Evolutionary conservation across 1,140 invertebrate species (phyloP).

Genomic region (Lycorma delicatula): DNA sequence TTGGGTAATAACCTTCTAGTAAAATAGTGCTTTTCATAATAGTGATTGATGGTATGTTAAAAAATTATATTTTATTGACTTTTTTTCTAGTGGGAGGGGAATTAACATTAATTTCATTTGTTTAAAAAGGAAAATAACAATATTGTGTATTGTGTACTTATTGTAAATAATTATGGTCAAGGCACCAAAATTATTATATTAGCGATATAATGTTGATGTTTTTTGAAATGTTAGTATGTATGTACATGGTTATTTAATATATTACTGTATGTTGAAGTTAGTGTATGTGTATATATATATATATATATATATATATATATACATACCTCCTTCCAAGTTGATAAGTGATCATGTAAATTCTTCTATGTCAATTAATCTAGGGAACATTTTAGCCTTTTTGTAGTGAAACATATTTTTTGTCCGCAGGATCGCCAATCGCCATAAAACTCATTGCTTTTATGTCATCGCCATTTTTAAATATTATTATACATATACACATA

Average conservation of each 20-base stretch:
- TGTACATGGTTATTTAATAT: not conserved
- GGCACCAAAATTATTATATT: not conserved
- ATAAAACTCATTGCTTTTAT: constrained; percentile 1
- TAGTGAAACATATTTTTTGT: not conserved
- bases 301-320: not conserved
- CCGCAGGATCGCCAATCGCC: constrained; percentile 1
- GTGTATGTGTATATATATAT: not conserved
- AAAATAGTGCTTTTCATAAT: no score
- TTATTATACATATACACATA: not conserved
- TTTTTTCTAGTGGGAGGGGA: no score
- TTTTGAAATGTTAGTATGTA: not conserved
- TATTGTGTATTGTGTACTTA: no score
- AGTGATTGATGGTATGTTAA: no score
- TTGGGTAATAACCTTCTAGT: no score
- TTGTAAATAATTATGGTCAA: no score
- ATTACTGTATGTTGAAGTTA: not conserved
- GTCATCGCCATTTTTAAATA: constrained; percentile 14
- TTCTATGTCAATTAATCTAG: constrained; percentile 27
- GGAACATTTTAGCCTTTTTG: constrained; percentile 17
- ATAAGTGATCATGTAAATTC: constrained; percentile 2
- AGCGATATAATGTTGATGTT: not conserved
- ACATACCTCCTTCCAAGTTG: constrained; percentile 2
- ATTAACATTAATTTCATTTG: no score
- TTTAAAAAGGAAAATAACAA: no score
- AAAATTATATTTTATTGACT: no score